These are phyloP conservation scores for Troides oblongomaculatus DNA, from an alignment of 2,888 invertebrate species.

Conservation along the genomic window DNA sequence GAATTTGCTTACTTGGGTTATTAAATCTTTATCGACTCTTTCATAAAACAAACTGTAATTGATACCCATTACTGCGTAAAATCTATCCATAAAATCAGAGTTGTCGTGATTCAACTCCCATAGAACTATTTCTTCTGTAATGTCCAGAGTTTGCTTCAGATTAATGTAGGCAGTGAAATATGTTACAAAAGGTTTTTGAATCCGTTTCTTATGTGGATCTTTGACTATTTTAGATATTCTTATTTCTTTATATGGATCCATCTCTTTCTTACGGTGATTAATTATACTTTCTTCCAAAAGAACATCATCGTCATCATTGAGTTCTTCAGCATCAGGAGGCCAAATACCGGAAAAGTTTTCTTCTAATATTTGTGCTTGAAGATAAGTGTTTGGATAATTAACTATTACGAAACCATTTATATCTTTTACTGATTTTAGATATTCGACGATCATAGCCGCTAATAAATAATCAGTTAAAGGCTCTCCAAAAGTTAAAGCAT, in stretches of 20 bases:
- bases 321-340: conserved; percentile 63
- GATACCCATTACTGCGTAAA: conserved; percentile 79
- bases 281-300: conserved; percentile 65
- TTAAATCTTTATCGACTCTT: conserved; percentile 72
- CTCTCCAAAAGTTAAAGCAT: conserved; percentile 76
- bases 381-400: conserved; percentile 81
- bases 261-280: conserved; percentile 59
- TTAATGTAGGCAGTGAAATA: conserved; percentile 81
- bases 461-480: conserved; percentile 77
- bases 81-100: conserved; percentile 76
- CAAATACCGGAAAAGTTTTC: conserved; percentile 76
- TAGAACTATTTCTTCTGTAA: conserved; percentile 62
- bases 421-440: conserved; percentile 71
- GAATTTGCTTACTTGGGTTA: conserved; percentile 74
- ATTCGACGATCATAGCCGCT: conserved; percentile 81
- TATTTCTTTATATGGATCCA: conserved; percentile 56
- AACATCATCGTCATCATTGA: conserved; percentile 62
- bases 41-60: conserved; percentile 81
- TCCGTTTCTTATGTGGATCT: conserved; percentile 67
- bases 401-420: conserved; percentile 82
- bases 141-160: conserved; percentile 65
- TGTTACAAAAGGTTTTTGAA: conserved; percentile 66
- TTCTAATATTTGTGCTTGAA: conserved; percentile 81
- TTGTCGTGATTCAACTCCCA: conserved; percentile 67
- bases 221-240: conserved; percentile 75